phyloP scores from a whole-genome alignment of 2,888 invertebrate species.

The Lypha dubia region DNA sequence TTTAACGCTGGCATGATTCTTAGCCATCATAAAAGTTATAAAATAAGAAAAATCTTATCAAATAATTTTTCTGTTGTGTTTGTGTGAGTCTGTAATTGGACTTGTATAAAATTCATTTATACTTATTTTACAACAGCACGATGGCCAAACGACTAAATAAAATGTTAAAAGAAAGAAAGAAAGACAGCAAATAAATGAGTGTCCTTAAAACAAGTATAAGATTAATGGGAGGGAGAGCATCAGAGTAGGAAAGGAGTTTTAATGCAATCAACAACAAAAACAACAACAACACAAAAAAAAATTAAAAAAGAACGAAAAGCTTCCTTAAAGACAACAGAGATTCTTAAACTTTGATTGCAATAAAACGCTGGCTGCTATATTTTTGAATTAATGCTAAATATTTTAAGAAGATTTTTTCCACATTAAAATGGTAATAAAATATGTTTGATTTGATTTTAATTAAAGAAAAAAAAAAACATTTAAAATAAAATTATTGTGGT shows the following conservation, averaged over 20 bases:
- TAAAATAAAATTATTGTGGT: too few relatives aligned
- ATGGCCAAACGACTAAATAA: background rate
- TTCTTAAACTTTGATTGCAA: constrained; percentile 2
- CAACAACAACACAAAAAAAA: too few relatives aligned
- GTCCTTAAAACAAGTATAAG: constrained; percentile 1
- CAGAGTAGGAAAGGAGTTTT: constrained; percentile 26
- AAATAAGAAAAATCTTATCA: constrained; percentile 40
- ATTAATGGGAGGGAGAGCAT: constrained; percentile 39
- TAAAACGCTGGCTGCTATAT: background rate
- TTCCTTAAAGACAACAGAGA: background rate
- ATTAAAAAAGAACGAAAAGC: too few relatives aligned
- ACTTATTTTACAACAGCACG: background rate
- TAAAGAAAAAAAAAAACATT: too few relatives aligned
- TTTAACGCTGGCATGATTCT: constrained; percentile 47
- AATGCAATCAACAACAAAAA: constrained; percentile 6
- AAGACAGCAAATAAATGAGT: constrained; percentile 37
- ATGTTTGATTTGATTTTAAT: background rate
- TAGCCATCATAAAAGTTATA: constrained; percentile 31
- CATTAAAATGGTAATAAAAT: background rate
- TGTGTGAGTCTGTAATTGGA: constrained; percentile 2
- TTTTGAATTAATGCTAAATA: background rate
- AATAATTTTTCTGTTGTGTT: constrained; percentile 4
- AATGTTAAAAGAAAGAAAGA: constrained; percentile 12
- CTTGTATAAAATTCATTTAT: too few relatives aligned
- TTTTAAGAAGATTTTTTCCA: too few relatives aligned